These are phyloP conservation scores for Anas platyrhynchos DNA, from an alignment of 2,113 vertebrate genomes.

Conservation along the genomic window DNA sequence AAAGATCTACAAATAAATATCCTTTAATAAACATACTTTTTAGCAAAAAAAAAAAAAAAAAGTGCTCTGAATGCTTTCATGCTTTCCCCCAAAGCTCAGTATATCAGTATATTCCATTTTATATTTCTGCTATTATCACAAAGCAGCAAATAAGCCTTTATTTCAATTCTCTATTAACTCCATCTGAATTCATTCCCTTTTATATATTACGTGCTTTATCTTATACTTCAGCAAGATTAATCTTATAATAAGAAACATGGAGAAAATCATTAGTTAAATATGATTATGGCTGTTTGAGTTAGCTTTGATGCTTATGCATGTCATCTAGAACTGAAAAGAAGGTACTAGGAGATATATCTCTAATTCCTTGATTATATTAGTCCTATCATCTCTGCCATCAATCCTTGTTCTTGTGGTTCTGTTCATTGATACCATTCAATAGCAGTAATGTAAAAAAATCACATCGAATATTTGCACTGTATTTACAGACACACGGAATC, in stretches of 20 bases:
- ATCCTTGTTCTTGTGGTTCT: neutral
- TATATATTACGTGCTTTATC: neutral
- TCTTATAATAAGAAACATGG: neutral
- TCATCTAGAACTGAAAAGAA: neutral
- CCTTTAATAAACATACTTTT: neutral
- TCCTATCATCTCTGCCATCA: neutral
- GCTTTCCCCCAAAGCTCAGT: neutral
- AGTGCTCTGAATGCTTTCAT: neutral
- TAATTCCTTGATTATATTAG: neutral
- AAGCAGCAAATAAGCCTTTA: neutral
- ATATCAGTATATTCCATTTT: neutral
- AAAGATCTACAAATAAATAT: neutral
- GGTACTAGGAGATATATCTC: neutral
- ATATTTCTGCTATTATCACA: neutral
- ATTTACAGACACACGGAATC: neutral
- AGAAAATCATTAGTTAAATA: slow-evolving; percentile 2
- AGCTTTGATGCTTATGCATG: neutral
- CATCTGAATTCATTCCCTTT: neutral
- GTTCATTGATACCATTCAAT: neutral
- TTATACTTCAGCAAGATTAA: neutral
- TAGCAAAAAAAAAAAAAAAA: neutral
- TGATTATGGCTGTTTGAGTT: neutral
- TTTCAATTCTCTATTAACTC: neutral
- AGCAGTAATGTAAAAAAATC: neutral
- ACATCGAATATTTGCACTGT: neutral